Percentiles rank a stretch among this genome's conserved stretches.
These are phyloP conservation scores for Abrostola tripartita DNA, from an alignment of 2,888 invertebrate genomes.

Conservation along the genomic window DNA sequence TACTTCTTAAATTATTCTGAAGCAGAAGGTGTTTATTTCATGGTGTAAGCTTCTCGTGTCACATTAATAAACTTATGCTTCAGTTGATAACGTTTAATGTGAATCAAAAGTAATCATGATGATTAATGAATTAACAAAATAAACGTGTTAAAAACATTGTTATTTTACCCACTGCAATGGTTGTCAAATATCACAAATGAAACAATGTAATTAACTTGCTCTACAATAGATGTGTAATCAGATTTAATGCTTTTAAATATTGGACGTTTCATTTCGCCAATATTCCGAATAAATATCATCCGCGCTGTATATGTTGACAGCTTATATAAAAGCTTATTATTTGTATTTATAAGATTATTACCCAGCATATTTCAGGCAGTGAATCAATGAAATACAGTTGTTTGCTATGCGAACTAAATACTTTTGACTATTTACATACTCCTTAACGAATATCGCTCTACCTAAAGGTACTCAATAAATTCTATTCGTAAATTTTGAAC, in stretches of 20 bases:
- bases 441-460: too few species aligned
- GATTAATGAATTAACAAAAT: conserved; percentile 45
- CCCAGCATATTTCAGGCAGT: too few species aligned
- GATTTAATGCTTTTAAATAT: conserved; percentile 42
- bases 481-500: too few species aligned
- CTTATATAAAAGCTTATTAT: neutral
- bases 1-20: neutral
- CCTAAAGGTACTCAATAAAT: too few species aligned
- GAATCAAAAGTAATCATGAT: conserved; percentile 1
- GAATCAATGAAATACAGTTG: too few species aligned
- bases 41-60: neutral
- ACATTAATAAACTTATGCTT: neutral
- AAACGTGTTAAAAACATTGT: conserved; percentile 39
- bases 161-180: conserved; percentile 43
- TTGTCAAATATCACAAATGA: conserved; percentile 46
- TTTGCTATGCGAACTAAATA: too few species aligned
- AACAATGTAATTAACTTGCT: conserved; percentile 51
- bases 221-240: conserved; percentile 43
- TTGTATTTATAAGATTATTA: neutral
- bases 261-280: conserved; percentile 2
- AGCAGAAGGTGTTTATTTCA: neutral
- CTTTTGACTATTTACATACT: too few species aligned
- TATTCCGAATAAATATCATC: conserved; percentile 8
- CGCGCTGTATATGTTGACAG: neutral
- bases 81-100: neutral